A percentile compares a stretch with the other conserved stretches of the same genome.
phyloP scores from a whole-genome alignment of 2,797 vertebrate species.

The Sphenopsis melanotis region DNA sequence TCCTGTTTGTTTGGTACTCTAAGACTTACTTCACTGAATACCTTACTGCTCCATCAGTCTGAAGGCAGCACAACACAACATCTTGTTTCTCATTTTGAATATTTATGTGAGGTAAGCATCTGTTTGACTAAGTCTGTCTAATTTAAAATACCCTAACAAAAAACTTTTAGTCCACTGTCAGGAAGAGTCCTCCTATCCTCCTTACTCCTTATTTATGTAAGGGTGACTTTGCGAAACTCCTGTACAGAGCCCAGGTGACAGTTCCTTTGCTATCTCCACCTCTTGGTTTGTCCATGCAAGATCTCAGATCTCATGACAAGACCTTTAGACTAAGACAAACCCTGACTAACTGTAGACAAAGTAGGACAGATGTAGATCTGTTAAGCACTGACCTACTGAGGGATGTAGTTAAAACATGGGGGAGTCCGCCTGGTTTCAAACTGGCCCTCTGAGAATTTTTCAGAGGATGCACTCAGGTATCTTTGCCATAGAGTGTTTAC shows the following conservation, averaged over 20 bases:
- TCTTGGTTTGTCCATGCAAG: background rate
- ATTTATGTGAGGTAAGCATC: background rate
- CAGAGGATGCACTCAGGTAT: background rate
- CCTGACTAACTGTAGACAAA: background rate
- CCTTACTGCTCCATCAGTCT: background rate
- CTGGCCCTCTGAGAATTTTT: background rate
- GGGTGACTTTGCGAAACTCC: background rate
- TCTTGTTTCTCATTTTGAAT: background rate
- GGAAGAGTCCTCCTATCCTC: background rate
- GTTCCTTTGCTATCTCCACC: background rate
- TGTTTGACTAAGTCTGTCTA: background rate
- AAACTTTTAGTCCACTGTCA: background rate
- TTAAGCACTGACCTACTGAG: background rate
- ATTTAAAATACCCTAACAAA: background rate
- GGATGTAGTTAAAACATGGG: background rate
- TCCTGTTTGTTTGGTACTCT: background rate
- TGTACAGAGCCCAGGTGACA: background rate
- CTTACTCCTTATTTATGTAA: background rate
- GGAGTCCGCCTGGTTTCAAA: background rate
- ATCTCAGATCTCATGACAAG: background rate
- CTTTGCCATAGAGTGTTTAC: background rate
- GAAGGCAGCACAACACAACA: background rate
- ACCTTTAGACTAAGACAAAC: background rate
- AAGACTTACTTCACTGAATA: background rate
- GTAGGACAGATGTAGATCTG: background rate